Evolutionary conservation across 2,888 invertebrate species (phyloP).

Genomic region (Dolichopus griseipennis): DNA sequence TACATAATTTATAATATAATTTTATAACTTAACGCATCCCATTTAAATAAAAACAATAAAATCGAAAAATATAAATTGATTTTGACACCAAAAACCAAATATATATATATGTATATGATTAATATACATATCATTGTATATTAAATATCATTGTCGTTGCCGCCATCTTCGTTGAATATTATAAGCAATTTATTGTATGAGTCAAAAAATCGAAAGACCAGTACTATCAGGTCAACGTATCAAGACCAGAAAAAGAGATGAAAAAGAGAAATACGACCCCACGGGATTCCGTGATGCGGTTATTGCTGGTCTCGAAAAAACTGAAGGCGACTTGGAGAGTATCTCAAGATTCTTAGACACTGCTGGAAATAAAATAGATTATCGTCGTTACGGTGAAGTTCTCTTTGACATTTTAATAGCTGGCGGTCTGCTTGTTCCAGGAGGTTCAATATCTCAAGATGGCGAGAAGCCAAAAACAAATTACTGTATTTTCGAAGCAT

Average conservation of each 20-base stretch:
- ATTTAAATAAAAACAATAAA: too few relatives aligned
- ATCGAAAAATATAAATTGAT: too few relatives aligned
- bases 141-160: too few relatives aligned
- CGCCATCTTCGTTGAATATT: too few relatives aligned
- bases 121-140: too few relatives aligned
- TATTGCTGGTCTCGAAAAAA: constrained; percentile 89
- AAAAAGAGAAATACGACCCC: constrained; percentile 99
- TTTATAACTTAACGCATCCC: too few relatives aligned
- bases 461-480: constrained; percentile 83
- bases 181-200: constrained; percentile 97
- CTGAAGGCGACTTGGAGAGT: constrained; percentile 89
- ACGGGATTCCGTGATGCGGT: constrained; percentile 96
- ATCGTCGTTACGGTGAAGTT: constrained; percentile 95
- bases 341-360: constrained; percentile 91
- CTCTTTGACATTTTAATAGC: constrained; percentile 97
- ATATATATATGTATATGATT: too few relatives aligned
- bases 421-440: constrained; percentile 91
- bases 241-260: constrained; percentile 99
- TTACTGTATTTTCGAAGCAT: constrained; percentile 84
- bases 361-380: constrained; percentile 93
- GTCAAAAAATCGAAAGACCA: constrained; percentile 99
- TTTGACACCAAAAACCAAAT: too few relatives aligned
- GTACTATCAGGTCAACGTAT: constrained; percentile 99
- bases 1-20: too few relatives aligned
- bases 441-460: constrained; percentile 90